Conservation (phyloP, 2,797 vertebrate species). For the Anabacerthia variegaticeps region DNA sequence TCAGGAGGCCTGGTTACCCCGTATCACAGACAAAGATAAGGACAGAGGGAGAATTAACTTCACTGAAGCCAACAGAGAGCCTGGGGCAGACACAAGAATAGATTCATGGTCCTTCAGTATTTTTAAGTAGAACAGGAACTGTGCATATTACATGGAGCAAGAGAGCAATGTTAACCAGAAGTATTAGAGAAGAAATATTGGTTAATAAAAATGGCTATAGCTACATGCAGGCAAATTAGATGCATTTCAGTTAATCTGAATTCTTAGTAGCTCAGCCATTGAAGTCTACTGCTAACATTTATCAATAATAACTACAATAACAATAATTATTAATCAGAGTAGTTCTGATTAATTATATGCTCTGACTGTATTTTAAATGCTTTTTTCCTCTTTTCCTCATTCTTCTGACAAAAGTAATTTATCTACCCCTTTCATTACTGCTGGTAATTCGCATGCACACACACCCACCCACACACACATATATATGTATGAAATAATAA, state of each 20-base stretch:
- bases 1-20: background rate
- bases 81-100: background rate
- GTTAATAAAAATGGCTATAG: constrained; percentile 38
- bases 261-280: constrained; percentile 51
- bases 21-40: background rate
- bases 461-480: background rate
- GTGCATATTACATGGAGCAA: background rate
- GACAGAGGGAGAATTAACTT: background rate
- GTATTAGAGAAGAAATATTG: constrained; percentile 48
- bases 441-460: background rate
- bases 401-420: constrained; percentile 60
- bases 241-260: constrained; percentile 57
- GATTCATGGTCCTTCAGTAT: background rate
- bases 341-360: constrained; percentile 60
- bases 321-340: constrained; percentile 71
- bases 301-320: constrained; percentile 70
- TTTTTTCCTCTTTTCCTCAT: constrained; percentile 19
- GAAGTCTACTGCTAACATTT: constrained; percentile 55
- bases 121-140: constrained; percentile 6
- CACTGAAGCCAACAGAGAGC: background rate
- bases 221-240: constrained; percentile 58
- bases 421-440: constrained; percentile 23
- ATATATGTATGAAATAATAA: background rate
- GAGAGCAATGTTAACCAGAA: constrained; percentile 15
- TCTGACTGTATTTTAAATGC: constrained; percentile 46